Conservation (phyloP, 2,113 vertebrate genomes). For the Falco punctatus region DNA sequence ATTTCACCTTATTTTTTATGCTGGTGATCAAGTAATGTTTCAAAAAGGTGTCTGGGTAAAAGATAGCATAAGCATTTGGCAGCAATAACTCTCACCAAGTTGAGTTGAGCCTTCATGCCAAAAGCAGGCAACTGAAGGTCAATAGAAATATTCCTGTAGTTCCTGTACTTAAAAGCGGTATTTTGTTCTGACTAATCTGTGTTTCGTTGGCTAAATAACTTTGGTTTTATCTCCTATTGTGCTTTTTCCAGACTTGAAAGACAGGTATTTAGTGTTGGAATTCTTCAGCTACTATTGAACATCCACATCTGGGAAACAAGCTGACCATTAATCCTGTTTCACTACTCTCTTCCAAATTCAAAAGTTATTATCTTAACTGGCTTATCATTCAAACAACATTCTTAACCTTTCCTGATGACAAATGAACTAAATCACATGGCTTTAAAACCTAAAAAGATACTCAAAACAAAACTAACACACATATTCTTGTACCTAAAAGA, state of each 20-base stretch:
- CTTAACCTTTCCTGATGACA: neutral
- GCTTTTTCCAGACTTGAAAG: neutral
- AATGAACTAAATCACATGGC: neutral
- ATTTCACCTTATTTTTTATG: neutral
- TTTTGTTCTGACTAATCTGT: neutral
- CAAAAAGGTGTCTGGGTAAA: neutral
- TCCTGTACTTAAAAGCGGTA: neutral
- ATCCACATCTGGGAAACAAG: neutral
- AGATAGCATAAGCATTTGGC: neutral
- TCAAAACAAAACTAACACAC: neutral
- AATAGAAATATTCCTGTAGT: neutral
- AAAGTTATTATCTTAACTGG: neutral
- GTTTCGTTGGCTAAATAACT: neutral
- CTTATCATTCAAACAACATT: neutral
- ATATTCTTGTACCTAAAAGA: neutral
- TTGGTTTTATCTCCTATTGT: neutral
- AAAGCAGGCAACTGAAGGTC: neutral
- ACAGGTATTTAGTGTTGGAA: neutral
- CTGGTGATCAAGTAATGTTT: neutral
- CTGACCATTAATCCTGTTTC: neutral
- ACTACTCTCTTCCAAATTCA: neutral
- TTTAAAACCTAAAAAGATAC: neutral
- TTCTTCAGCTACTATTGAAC: neutral
- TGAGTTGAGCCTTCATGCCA: neutral
- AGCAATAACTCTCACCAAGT: neutral